Evolutionary conservation across 2,888 invertebrate species (phyloP), one percentile per base, ranked within the genome.

Genomic region (Criorhina ranunculi): DNA sequence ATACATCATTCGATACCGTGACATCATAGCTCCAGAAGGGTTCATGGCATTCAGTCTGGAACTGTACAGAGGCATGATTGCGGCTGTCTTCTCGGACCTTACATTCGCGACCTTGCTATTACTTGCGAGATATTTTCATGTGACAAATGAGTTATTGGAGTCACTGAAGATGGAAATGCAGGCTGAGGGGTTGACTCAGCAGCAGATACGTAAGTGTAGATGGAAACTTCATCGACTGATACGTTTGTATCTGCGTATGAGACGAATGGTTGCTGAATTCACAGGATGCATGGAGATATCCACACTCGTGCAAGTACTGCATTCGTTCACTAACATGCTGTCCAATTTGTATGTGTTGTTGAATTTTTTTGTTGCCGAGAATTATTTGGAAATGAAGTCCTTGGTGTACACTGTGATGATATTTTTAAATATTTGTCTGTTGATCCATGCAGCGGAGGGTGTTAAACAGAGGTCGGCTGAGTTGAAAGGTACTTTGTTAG

Each of bases 341-440:
- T 87, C 89, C 64, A 90, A 91, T 40, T 87, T 91, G 82, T 91
- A 91, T 53, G 89, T 91, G 49, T 82, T 89, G 60, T 85, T 91
- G 87, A 88, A 90, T 24, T 67, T 81, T 33, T 78, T 46, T 17
- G 78, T 70, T 1, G 8, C 24, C 1, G 64, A 69, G 8, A 64
- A 69, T 2, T 4, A 15, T 12, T 55, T 85, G 7, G 64, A 44
- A 0, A 7, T n/a, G 7, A 53, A 60, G 55, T 49, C 19, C 8
- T 17, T 86, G 60, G 40, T 78, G 7, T 86, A 86, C 46, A 67
- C 35, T 29, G 64, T 78, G 44, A 75, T 69, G 55, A 64, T 86
- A 59, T 81, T 86, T 40, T 19, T 44, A 7, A 69, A 81, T 29
- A 77, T 86, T 46, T 86, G 53, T 33, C 51, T 76, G 33, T 1